Base-by-base conservation (phyloP, 30 jellyfish, hydroid and myxozoan species). In the Turritopsis rubra region DNA sequence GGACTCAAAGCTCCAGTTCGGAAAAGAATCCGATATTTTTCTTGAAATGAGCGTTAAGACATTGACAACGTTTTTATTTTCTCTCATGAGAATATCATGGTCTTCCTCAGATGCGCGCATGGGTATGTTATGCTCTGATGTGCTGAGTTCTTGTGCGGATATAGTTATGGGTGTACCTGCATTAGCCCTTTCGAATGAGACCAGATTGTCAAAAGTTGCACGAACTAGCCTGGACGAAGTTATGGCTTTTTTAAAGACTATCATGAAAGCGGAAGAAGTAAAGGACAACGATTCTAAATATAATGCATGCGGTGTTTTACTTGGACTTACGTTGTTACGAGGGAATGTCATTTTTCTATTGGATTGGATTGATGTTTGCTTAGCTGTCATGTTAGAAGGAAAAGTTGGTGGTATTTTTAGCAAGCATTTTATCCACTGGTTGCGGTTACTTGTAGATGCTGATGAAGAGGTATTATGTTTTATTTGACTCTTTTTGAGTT, bases 1-100 rank as follows among this genome's bases (percentile, higher is more conserved):
- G 17, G 66, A 66, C 1, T 53, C 52, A 71, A 81, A 72, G 29
- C 24, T 71, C 13, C 73, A 26, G 9, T 28, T 23, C 27, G 29
- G 73, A 21, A 81, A 53, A 30, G 95, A 90, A 71, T 66, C 89
- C 1, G 89, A 84, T 78, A 91, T 87, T 8, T 65, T 92, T 89
- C 65, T 92, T 28, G 96, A 92, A 74, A 84, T 92, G 66, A 90
- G 96, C 75, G 95, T 92, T 18, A 88, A 92, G 65, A 85, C 98
- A 7, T 88, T 95, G 16, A 87, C 85, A 29, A 29, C 96, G 4
- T 82, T 92, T 52, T 28, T 92, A 53, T 92, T 92, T 82, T 81
- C 98, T 53, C 72, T 92, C 23, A 72, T 92, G 95, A 76, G 89
- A 66, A 91, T 87, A 85, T 84, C 96, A 21, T 87, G 96, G 96